Evolutionary conservation across 2,888 invertebrate species (phyloP).

Genomic region (Lasioglossum pauxillum): DNA sequence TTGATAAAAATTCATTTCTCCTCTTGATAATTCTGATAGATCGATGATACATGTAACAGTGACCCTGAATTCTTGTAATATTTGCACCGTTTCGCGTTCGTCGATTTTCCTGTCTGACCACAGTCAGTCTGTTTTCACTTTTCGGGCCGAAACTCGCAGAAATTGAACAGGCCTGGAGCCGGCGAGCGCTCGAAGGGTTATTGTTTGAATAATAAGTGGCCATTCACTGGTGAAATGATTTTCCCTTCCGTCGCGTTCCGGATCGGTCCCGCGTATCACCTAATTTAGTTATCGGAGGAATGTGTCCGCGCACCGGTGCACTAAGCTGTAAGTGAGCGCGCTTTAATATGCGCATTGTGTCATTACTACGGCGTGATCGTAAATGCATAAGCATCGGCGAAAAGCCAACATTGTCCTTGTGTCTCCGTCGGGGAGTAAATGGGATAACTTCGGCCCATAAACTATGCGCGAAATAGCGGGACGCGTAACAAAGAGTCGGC

Average conservation of each 20-base stretch:
- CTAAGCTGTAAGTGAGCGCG: neutral
- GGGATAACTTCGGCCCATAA: slow-evolving; percentile 58
- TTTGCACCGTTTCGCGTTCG: neutral
- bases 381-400: slow-evolving; percentile 53
- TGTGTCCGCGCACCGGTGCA: slow-evolving; percentile 6
- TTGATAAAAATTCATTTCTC: no score
- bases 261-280: neutral
- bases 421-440: slow-evolving; percentile 40
- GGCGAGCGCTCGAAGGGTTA: neutral
- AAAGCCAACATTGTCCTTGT: slow-evolving; percentile 58
- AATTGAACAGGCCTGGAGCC: neutral
- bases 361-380: slow-evolving; percentile 39
- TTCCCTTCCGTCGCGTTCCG: neutral
- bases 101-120: neutral
- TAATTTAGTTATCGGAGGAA: slow-evolving; percentile 21
- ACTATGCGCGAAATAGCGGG: slow-evolving; percentile 46
- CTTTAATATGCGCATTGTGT: slow-evolving; percentile 26
- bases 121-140: neutral
- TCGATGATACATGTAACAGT: neutral
- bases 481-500: slow-evolving; percentile 38
- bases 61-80: neutral
- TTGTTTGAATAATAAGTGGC: neutral
- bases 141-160: neutral
- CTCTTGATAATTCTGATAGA: neutral
- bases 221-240: neutral